Conservation (phyloP, 2,797 vertebrate species). For the Fratercula arctica region DNA sequence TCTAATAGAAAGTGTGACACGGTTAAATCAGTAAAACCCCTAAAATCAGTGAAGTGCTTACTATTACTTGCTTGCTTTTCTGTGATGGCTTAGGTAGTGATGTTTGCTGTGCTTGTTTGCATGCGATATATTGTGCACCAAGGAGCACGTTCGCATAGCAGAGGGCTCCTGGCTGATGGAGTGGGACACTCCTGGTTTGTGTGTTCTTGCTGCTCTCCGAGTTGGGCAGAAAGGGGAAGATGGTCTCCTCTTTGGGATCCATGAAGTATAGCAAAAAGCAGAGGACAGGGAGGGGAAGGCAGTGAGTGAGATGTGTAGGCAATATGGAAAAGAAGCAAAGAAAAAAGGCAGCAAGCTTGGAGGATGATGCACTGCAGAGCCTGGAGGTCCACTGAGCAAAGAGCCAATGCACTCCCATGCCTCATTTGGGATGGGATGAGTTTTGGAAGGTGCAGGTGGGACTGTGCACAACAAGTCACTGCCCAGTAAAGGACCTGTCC, state of each 20-base stretch:
- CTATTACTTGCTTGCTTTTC: not conserved
- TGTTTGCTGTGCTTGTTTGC: not conserved
- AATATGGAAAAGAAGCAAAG: not conserved
- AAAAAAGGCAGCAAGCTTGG: not conserved
- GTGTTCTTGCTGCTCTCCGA: not conserved
- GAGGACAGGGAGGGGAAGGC: not conserved
- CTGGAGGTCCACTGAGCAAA: not conserved
- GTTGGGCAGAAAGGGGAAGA: not conserved
- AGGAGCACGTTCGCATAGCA: not conserved
- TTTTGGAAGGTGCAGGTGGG: not conserved
- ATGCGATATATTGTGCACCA: too few relatives aligned
- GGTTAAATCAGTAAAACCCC: not conserved
- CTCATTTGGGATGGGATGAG: not conserved
- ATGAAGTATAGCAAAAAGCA: not conserved
- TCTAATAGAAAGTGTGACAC: not conserved
- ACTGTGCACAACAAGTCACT: not conserved
- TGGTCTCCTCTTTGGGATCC: not conserved
- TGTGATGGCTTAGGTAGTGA: not conserved
- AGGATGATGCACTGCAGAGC: not conserved
- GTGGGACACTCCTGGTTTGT: rapidly evolving
- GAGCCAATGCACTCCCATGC: not conserved
- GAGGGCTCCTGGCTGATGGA: not conserved
- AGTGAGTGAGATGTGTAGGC: not conserved
- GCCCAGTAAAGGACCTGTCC: not conserved
- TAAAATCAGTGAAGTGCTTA: not conserved